Base-by-base conservation (phyloP, 2,113 vertebrate genomes). In the Noturus placidus region DNA sequence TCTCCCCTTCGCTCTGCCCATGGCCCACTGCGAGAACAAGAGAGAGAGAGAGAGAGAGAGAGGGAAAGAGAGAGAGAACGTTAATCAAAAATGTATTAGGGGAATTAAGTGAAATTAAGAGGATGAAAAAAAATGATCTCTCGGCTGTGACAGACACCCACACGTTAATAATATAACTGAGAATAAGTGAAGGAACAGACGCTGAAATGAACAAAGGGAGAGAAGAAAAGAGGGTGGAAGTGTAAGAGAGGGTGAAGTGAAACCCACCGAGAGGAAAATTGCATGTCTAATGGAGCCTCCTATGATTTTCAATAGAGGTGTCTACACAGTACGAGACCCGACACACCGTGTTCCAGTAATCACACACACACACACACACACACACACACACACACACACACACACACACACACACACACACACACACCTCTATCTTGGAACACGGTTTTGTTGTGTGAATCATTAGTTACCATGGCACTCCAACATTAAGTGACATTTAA, bases 1-100 rank as follows among this genome's bases (percentile, higher is more conserved):
- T 94, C 19, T 98, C 97, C 0, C 98, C 98, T 92, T 99, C 97
- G 0, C 98, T 99, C 95, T 98, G 97, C 30, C 98, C 98, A 0
- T 99, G 98, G 87, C 98, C 98, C 38, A 98, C 98, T 99, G 93
- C 20, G 82, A 59, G 85, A 87, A 76, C 82, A 76, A 93, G 91
- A 61, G 27, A 86, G 33, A 67, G 56, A 72, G 33, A 67, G 30
- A 67, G 65, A 78, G 33, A 67, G 30, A 67, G 65, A 78, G n/a
- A n/a, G n/a, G n/a, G 91, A 61, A 25, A 86, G 33, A 67, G 56
- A 72, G 33, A 67, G 30, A 67, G 65, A 78, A 77, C 50, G 46
- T 84, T 89, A 30, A 77, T 77, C 56, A 61, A 20, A 50, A 77
- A 1, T 76, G 17, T 38, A 63, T 77, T 46, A 77, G 25, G 27